These are phyloP conservation scores for Tubiluchus corallicola DNA, from an alignment of 2,888 invertebrate genomes.

Conservation along the genomic window DNA sequence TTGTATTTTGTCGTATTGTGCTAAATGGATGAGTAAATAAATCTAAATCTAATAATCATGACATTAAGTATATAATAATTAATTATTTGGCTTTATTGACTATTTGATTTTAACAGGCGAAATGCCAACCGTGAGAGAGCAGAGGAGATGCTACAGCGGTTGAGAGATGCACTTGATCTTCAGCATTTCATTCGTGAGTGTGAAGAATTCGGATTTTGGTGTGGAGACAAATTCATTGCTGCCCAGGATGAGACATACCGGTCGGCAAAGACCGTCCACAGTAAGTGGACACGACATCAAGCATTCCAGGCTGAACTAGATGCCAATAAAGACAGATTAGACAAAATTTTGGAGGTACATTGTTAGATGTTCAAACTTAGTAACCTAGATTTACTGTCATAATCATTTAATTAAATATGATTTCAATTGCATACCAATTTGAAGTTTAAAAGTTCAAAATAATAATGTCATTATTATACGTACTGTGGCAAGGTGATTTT, in stretches of 20 bases:
- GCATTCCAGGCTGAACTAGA: conserved; percentile 98
- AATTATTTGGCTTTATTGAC: neutral
- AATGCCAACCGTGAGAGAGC: conserved; percentile 79
- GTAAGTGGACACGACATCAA: conserved; percentile 98
- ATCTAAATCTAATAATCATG: neutral
- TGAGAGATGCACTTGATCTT: conserved; percentile 79
- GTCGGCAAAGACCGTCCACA: conserved; percentile 96
- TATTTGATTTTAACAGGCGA: conserved; percentile 31
- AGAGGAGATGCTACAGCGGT: conserved; percentile 67
- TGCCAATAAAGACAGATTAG: conserved; percentile 48
- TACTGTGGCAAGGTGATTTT: no score
- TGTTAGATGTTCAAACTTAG: no score
- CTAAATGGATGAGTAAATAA: neutral
- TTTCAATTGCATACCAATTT: no score
- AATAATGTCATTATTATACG: no score
- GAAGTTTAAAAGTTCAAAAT: no score
- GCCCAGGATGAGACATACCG: conserved; percentile 98
- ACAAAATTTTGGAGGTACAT: conserved; percentile 18
- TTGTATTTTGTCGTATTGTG: no score
- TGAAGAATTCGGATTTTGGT: conserved; percentile 43
- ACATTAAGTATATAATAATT: neutral
- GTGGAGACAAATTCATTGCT: conserved; percentile 93
- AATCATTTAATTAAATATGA: no score
- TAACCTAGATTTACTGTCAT: no score
- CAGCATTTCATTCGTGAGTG: conserved; percentile 67